Evolutionary conservation across 2,113 vertebrate species (phyloP), one percentile per base, ranked within the genome.

Genomic region (Peromyscus maniculatus): DNA sequence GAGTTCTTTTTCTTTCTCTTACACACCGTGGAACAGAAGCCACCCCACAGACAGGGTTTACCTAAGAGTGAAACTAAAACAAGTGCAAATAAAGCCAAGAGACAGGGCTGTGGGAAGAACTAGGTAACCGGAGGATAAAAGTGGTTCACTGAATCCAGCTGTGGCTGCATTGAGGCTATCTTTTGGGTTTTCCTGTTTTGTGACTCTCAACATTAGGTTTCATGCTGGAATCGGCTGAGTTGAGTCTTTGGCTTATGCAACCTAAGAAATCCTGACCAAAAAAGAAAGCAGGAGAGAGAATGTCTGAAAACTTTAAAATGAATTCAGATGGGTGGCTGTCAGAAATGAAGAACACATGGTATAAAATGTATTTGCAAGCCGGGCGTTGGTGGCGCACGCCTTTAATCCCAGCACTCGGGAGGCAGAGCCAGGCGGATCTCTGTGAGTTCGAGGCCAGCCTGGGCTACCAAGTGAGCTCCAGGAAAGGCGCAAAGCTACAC

Each of bases 171-270:
- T 4, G 19, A 43, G 26, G 13, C 55, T 92, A 66, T 36, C 28
- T 13, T 83, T 89, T 16, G 21, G 52, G 55, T 88, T 87, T 89
- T 88, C 67, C 57, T 91, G 26, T 78, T 91, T 95, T 82, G 3
- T 75, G 64, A 96, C 57, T 93, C 87, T 86, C 17, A 52, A 49
- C 57, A 39, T 78, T 83, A 91, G 69, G 46, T 64, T 92, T 82
- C 78, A 74, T 57, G 31, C 26, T 71, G 7, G 91, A 71, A 43
- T 84, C 26, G 26, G n/a, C 66, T 84, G 9, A 95, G 11, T 4
- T 57, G 19, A 69, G 12, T 67, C 49, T 43, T 91, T 93, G n/a
- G 77, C 82, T 92, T 33, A 78, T 87, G 19, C 10, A 91, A 89
- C 10, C 52, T 71, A 90, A 31, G 16, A 8, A 91, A 92, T 67